Base-by-base conservation (phyloP, 2,888 invertebrate species). In the Lissocephala sabroskyi region DNA sequence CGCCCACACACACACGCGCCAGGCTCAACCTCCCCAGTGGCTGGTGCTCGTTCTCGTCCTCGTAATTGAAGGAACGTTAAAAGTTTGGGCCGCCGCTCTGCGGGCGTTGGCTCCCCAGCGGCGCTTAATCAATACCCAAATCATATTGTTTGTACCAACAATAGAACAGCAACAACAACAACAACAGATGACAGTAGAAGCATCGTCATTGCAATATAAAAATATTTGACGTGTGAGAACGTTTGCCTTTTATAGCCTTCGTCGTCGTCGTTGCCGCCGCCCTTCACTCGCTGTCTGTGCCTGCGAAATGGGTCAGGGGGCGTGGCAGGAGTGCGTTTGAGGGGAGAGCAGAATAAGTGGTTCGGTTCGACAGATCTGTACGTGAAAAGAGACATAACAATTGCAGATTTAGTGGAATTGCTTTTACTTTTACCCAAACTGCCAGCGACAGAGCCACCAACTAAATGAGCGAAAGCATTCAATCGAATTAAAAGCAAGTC, bases 391-490 rank as follows among this genome's bases (percentile, higher is more conserved):
- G 61, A 71, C 71, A 71, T 71, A 71, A 71, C 70, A 71, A 71
- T 71, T 75, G 70, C 70, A 71, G 67, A 71, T 71, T 71, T 75
- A 63, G 61, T 75, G 68, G 67, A 71, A 71, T 71, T 71, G 67
- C 75, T 71, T 75, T 71, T 63, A 56, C 55, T n/a, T n/a, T n/a
- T n/a, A n/a, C n/a, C n/a, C n/a, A n/a, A n/a, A n/a, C n/a, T n/a
- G n/a, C n/a, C n/a, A n/a, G n/a, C n/a, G n/a, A n/a, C n/a, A n/a
- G n/a, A n/a, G n/a, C 35, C 35, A 23, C 23, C 7, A 23, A 3
- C 4, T 23, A 23, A 23, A 23, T 7, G 23, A n/a, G n/a, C n/a
- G n/a, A n/a, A n/a, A n/a, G n/a, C n/a, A n/a, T n/a, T n/a, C n/a
- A n/a, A n/a, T n/a, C n/a, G n/a, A n/a, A n/a, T n/a, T n/a, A n/a